Evolutionary conservation across 2,888 invertebrate genomes (phyloP), one percentile per base, ranked within the genome.

Genomic region (Papilio protenor): DNA sequence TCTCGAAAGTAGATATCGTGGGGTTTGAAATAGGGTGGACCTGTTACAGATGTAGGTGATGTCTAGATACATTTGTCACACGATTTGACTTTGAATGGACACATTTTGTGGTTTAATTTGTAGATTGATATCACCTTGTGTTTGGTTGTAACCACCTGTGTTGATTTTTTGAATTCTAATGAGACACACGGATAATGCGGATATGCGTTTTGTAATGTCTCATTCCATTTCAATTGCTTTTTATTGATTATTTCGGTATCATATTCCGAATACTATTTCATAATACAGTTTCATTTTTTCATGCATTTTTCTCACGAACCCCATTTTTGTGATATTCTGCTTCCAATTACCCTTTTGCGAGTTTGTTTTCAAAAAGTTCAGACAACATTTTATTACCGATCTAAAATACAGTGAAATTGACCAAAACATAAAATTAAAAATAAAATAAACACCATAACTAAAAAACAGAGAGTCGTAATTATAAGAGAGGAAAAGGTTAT

Each of bases 21-120:
- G 70, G 23, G 74, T 11, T 27, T 33, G 14, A 16, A 21, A 57
- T 69, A 16, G 57, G 66, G 64, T 49, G 47, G 45, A 40, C 49
- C 5, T 33, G 72, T 73, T 70, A 33, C 69, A n/a, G 52, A 33
- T 61, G 73, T 57, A 49, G 16, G 23, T 55, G 11, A 75, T 16
- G 78, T 78, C 75, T 45, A 64, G 40, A 75, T 78, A 55, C 45
- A 78, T 78, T 78, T 78, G 71, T 72, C 55, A 75, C 75, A 64
- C 78, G 14, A 47, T 64, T 78, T 75, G 78, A 75, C 72, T 78
- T 78, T 72, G 78, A 78, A 78, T 78, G 72, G 71, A 71, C 45
- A 75, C 55, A 78, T 66, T 72, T 75, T 64, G 75, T 75, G 75
- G 45, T 78, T 75, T 71, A 71, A 71, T 78, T 78, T 75, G 57